Percentiles rank a stretch among this genome's conserved stretches.
phyloP scores from a whole-genome alignment of 2,797 vertebrate genomes.

The Neostethus bicornis region DNA sequence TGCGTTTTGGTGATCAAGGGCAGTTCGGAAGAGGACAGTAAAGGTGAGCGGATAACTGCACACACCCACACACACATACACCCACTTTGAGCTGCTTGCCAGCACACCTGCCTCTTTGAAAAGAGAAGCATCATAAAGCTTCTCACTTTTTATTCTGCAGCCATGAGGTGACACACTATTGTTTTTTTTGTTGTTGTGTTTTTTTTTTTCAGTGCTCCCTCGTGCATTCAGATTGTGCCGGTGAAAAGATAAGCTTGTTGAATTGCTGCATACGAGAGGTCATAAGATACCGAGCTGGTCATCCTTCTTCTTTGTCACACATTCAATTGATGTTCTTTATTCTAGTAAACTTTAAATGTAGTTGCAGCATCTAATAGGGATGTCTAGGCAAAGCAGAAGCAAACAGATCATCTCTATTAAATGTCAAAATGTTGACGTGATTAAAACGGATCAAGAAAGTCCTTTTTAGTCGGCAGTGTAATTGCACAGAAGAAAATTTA shows the following conservation, averaged over 20 bases:
- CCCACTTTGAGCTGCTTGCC: conserved; percentile 66
- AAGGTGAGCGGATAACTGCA: conserved; percentile 66
- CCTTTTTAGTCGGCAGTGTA: too few species aligned
- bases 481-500: too few species aligned
- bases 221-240: conserved; percentile 67
- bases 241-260: conserved; percentile 56
- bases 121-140: conserved; percentile 69
- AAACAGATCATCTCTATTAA: too few species aligned
- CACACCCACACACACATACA: conserved; percentile 25
- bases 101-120: conserved; percentile 75
- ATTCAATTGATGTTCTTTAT: conserved; percentile 48
- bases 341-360: conserved; percentile 32
- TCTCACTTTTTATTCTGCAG: conserved; percentile 59
- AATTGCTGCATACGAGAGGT: conserved; percentile 59
- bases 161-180: conserved; percentile 74
- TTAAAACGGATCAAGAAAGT: too few species aligned
- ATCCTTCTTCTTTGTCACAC: conserved; percentile 57
- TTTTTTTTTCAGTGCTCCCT: conserved; percentile 53
- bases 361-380: neutral
- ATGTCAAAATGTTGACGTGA: too few species aligned
- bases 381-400: neutral
- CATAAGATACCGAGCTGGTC: conserved; percentile 56
- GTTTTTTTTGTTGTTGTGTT: too few species aligned
- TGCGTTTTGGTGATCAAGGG: conserved; percentile 74
- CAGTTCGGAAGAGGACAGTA: conserved; percentile 70